Conservation (phyloP, 2,888 invertebrate genomes). For the Euspilapteryx auroguttella region DNA sequence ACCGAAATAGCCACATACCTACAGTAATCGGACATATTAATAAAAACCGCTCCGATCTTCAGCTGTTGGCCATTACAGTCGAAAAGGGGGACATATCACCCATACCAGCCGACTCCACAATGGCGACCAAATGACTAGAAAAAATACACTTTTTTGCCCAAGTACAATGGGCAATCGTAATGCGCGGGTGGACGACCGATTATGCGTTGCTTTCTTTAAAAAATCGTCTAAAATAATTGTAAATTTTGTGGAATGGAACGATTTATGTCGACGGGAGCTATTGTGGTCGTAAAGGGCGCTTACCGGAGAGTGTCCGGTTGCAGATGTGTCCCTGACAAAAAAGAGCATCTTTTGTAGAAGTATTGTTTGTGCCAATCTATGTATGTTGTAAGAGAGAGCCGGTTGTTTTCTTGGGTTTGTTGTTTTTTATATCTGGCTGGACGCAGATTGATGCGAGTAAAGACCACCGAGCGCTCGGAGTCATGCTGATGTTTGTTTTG, state of each 20-base stretch:
- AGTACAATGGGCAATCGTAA: constrained; percentile 30
- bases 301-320: constrained; percentile 39
- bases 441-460: constrained; percentile 1
- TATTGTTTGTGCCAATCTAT: constrained; percentile 17
- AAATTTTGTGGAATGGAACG: constrained; percentile 36
- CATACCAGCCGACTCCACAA: constrained; percentile 47
- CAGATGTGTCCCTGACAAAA: constrained; percentile 31
- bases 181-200: constrained; percentile 55
- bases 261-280: constrained; percentile 50
- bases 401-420: neutral
- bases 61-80: constrained; percentile 42
- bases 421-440: neutral
- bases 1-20: too few relatives aligned
- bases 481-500: too few relatives aligned
- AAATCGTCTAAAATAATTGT: constrained; percentile 44
- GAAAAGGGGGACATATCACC: constrained; percentile 39
- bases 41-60: constrained; percentile 13
- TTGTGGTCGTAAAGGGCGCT: constrained; percentile 23
- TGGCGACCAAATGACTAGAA: constrained; percentile 48
- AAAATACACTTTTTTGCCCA: constrained; percentile 42
- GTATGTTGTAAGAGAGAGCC: constrained; percentile 1
- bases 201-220: constrained; percentile 28
- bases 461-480: too few relatives aligned
- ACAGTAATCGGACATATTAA: neutral
- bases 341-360: constrained; percentile 13